phyloP scores from a whole-genome alignment of 2,113 vertebrate species.

The Engraulis encrasicolus region DNA sequence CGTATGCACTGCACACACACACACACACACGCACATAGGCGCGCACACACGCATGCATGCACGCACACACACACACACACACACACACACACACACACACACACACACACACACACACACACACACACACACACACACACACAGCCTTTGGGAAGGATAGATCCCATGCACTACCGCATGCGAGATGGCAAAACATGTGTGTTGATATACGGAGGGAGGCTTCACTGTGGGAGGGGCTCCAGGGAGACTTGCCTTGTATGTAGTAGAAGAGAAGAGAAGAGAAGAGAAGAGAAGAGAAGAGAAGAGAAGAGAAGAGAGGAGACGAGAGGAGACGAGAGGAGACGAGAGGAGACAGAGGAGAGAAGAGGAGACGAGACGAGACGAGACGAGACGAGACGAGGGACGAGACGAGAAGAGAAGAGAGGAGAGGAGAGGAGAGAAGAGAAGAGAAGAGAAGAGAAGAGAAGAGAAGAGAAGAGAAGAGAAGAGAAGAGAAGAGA shows the following conservation, averaged over 20 bases:
- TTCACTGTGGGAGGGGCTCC: not conserved
- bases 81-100: not conserved
- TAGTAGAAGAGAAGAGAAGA: not conserved
- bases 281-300: no score
- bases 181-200: not conserved
- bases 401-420: no score
- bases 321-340: not conserved
- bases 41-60: no score
- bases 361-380: no score
- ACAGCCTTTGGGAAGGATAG: not conserved
- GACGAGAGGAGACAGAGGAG: not conserved
- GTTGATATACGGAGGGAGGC: not conserved
- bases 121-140: not conserved
- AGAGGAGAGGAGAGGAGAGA: no score
- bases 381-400: no score
- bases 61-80: no score
- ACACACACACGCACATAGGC: no score
- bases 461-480: no score
- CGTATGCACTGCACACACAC: no score
- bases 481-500: no score
- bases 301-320: not conserved
- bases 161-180: not conserved
- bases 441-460: no score
- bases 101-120: not conserved
- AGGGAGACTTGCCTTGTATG: slow-evolving; percentile 1